Percentiles rank a stretch among this genome's conserved stretches.
phyloP scores from a whole-genome alignment of 2,888 invertebrate genomes.

The Esperia sulphurella region DNA sequence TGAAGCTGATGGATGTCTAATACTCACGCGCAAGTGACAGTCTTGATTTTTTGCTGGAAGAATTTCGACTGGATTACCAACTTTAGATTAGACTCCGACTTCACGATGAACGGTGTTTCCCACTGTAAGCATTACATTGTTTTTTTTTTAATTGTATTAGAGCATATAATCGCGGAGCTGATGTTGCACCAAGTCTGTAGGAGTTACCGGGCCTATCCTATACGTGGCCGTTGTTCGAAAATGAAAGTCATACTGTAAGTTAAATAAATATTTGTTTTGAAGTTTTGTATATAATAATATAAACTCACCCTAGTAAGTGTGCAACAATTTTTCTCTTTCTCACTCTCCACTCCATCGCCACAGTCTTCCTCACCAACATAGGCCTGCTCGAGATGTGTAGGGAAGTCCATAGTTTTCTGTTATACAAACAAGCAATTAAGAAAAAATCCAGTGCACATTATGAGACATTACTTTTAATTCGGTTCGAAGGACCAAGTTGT shows the following conservation, averaged over 20 bases:
- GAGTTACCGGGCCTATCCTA: no score
- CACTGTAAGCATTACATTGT: conserved; percentile 6
- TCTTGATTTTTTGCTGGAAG: conserved; percentile 15
- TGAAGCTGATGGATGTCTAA: no score
- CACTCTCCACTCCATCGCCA: background rate
- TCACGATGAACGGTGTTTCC: conserved; percentile 9
- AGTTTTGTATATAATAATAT: no score
- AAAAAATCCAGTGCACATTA: no score
- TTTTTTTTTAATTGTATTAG: background rate
- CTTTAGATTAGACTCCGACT: conserved; percentile 5
- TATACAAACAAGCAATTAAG: no score
- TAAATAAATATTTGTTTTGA: no score
- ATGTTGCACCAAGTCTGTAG: no score
- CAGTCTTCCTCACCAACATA: background rate
- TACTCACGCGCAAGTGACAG: conserved; percentile 21
- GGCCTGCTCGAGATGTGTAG: background rate
- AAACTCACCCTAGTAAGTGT: background rate
- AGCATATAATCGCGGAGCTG: background rate
- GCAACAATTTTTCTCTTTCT: conserved; percentile 1
- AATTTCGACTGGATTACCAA: conserved; percentile 13
- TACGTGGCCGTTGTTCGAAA: no score
- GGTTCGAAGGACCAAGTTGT: no score
- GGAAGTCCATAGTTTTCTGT: background rate
- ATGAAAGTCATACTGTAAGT: no score
- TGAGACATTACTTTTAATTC: no score